Conservation (phyloP, 2,113 vertebrate species). For the Fulica atra region DNA sequence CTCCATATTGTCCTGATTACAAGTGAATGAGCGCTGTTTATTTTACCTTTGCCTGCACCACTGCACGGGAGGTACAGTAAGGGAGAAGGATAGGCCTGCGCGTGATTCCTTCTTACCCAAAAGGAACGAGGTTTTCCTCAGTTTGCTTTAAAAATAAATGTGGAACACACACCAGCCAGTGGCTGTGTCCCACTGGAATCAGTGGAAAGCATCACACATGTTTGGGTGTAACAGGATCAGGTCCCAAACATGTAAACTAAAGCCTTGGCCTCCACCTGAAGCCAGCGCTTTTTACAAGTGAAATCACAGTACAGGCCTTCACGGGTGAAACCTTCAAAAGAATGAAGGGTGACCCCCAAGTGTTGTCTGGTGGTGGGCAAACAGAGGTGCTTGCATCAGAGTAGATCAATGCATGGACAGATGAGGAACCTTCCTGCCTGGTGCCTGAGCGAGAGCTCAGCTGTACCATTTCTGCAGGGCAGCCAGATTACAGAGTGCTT, state of each 20-base stretch:
- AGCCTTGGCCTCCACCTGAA: background rate
- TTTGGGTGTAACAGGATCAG: background rate
- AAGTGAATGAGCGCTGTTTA: background rate
- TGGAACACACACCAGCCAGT: background rate
- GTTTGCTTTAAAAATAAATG: background rate
- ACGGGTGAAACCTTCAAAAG: background rate
- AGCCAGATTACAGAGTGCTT: background rate
- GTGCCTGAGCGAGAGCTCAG: accelerated
- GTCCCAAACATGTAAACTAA: background rate
- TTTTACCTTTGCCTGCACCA: background rate
- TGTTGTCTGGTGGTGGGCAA: background rate
- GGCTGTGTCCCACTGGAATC: background rate
- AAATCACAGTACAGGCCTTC: background rate
- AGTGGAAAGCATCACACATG: background rate
- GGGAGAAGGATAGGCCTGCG: background rate
- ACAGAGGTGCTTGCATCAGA: background rate
- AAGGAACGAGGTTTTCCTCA: background rate
- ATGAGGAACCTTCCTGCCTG: background rate
- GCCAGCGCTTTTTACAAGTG: background rate
- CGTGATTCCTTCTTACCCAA: background rate
- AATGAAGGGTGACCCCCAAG: background rate
- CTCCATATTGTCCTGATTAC: background rate
- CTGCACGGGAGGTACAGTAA: background rate
- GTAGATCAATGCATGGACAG: accelerated
- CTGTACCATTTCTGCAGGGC: background rate